phyloP scores from a whole-genome alignment of 2,113 vertebrate species.

The Actenoides lindsayi region DNA sequence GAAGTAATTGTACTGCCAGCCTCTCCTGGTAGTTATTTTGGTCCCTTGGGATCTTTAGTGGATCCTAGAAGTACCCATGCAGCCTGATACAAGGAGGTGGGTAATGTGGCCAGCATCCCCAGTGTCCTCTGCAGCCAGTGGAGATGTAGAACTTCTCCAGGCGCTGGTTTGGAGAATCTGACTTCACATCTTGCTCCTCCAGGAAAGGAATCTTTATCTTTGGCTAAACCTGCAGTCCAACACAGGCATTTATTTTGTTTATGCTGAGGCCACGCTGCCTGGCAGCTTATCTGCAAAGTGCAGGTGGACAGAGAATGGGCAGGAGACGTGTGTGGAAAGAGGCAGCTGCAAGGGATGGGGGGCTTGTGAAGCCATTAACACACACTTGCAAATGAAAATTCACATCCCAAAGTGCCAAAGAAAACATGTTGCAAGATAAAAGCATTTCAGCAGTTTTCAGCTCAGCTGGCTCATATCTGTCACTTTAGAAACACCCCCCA shows the following conservation, averaged over 20 bases:
- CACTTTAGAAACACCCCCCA: not conserved
- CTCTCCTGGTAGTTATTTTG: not conserved
- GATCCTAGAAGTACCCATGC: too few relatives aligned
- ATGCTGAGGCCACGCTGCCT: not conserved
- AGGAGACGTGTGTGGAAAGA: not conserved
- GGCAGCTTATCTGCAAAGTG: not conserved
- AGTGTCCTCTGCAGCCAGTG: not conserved
- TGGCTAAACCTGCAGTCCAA: not conserved
- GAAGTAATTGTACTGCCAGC: not conserved
- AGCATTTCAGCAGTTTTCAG: not conserved
- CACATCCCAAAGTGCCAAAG: not conserved
- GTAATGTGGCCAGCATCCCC: not conserved
- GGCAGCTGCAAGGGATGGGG: not conserved
- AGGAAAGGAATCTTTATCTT: not conserved
- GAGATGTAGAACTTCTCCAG: not conserved
- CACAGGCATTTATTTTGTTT: not conserved
- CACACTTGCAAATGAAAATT: not conserved
- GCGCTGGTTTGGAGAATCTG: not conserved
- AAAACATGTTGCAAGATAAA: not conserved
- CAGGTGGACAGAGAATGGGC: not conserved
- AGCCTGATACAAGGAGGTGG: not conserved
- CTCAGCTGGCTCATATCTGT: not conserved
- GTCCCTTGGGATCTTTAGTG: not conserved
- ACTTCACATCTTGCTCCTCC: not conserved
- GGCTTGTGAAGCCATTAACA: not conserved